Evolutionary conservation across 1,140 invertebrate species (phyloP), one percentile per base, ranked within the genome.

Genomic region (Tenebrio molitor): DNA sequence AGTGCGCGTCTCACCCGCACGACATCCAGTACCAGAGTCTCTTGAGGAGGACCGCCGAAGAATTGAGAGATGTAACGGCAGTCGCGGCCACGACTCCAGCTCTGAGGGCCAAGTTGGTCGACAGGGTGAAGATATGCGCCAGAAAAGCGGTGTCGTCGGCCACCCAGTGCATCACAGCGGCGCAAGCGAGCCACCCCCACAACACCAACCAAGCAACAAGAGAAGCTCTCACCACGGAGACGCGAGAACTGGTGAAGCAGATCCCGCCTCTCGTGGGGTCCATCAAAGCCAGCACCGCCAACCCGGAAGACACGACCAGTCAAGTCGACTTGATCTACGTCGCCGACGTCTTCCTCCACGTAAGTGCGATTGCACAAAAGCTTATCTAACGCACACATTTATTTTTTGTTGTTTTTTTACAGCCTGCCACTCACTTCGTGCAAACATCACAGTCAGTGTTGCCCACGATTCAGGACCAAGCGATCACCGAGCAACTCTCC

Each of bases 91-190:
- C 88, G 17, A 87, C 86, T 0, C 94, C 90, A 42, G 92, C 93
- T 1, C 84, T 96, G 42, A 90, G 94, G 72, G 88, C 91, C 4
- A 93, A 93, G 81, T 85, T 95, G 0, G 91, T 97, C 10, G 88
- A 89, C 63, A 86, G 91, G 41, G 81, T 96, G 25, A 93, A 91
- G 86, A 86, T 86, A 71, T 93, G 94, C 72, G 95, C 96, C 0
- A 94, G 95, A 79, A 91, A 95, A 76, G 95, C 95, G 0, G 93
- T 95, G 0, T 90, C 94, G 0, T 92, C 93, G 36, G 95, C 95
- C 0, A 97, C 95, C 0, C 97, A 98, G 80, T 93, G 96, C 69
- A 93, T 98, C 42, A 90, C 93, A 16, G 92, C 93, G 0, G 90
- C 93, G 0, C 95, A 97, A 72, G 93, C 91, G 67, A 82, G 78